Conservation (phyloP, 2,888 invertebrate species). For the Sinhomidia bicolor region DNA sequence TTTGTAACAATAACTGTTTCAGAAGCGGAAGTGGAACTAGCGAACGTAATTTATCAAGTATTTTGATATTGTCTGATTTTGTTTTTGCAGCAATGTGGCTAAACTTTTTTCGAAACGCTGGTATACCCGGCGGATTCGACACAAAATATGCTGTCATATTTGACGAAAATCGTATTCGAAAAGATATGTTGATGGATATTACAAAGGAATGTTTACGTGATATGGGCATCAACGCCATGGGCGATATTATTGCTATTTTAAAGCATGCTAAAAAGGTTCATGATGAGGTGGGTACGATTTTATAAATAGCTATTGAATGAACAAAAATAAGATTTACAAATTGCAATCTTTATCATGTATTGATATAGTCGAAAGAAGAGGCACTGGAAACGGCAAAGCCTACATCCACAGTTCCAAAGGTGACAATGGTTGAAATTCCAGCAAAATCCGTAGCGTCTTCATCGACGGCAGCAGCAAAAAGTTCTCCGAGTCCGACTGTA, state of each 20-base stretch:
- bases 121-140: conserved; percentile 90
- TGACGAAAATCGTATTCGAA: conserved; percentile 92
- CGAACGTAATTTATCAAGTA: too few relatives aligned
- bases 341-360: too few relatives aligned
- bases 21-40: too few relatives aligned
- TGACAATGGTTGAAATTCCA: conserved; percentile 12
- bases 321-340: too few relatives aligned
- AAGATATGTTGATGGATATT: conserved; percentile 92
- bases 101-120: conserved; percentile 92
- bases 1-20: not conserved
- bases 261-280: conserved; percentile 85
- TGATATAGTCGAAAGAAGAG: conserved; percentile 74
- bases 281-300: conserved; percentile 82
- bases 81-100: conserved; percentile 87
- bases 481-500: not conserved
- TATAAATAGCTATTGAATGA: too few relatives aligned
- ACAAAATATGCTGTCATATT: conserved; percentile 93
- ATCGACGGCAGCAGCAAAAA: conserved; percentile 30
- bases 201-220: conserved; percentile 93
- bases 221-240: conserved; percentile 89
- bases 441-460: conserved; percentile 59
- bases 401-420: conserved; percentile 59
- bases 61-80: too few relatives aligned
- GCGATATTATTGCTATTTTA: conserved; percentile 83
- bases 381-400: conserved; percentile 74